Evolutionary conservation across 2,888 invertebrate species (phyloP).

Genomic region (Ophion obscuratus): DNA sequence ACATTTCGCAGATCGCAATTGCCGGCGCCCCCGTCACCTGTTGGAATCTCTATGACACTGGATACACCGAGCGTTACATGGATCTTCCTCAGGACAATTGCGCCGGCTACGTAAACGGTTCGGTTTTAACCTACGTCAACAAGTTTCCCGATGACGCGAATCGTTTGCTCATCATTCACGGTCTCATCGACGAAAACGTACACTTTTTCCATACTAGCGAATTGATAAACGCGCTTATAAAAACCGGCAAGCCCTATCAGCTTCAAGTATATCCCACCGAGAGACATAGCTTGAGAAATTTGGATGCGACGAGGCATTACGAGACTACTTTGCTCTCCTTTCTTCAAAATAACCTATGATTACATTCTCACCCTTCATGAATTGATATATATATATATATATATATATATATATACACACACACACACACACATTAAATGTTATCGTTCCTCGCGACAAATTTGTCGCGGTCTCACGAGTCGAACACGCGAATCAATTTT

Average conservation of each 20-base stretch:
- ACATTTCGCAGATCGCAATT: conserved; percentile 88
- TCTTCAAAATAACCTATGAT: conserved; percentile 92
- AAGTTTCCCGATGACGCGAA: conserved; percentile 97
- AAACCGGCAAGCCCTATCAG: conserved; percentile 98
- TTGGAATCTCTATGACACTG: conserved; percentile 99
- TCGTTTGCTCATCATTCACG: conserved; percentile 97
- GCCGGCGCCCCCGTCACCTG: conserved; percentile 99
- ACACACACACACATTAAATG: no score
- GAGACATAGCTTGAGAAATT: conserved; percentile 96
- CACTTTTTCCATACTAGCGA: conserved; percentile 98
- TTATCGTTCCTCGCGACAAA: conserved; percentile 42
- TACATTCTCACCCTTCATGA: conserved; percentile 56
- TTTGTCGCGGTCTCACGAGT: background rate
- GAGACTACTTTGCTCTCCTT: conserved; percentile 97
- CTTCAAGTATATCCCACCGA: conserved; percentile 98
- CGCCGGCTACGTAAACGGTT: conserved; percentile 93
- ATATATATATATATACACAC: no score
- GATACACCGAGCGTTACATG: conserved; percentile 99
- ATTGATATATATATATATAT: conserved; percentile 7
- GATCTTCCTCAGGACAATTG: conserved; percentile 91
- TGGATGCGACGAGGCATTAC: conserved; percentile 98
- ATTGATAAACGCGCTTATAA: conserved; percentile 94
- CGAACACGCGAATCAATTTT: background rate
- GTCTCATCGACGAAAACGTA: conserved; percentile 99
- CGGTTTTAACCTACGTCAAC: conserved; percentile 93